Evolutionary conservation across 2,113 vertebrate genomes (phyloP).

Genomic region (Tragelaphus buxtoni): DNA sequence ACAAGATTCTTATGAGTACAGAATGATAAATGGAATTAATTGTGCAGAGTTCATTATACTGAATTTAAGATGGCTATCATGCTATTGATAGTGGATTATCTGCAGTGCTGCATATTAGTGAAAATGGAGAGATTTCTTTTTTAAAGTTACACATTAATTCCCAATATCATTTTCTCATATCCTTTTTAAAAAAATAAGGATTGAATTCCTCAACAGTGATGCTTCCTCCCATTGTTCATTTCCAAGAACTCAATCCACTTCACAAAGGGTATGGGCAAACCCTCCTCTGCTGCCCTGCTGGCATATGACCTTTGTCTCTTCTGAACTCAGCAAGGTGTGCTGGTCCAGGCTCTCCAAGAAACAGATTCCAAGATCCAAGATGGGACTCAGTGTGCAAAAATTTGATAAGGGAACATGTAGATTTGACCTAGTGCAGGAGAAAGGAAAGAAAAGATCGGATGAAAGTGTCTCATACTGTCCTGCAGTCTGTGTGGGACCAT

Average conservation of each 20-base stretch:
- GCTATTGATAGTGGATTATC: background rate
- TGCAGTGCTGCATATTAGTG: background rate
- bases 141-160: background rate
- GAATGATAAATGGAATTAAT: constrained; percentile 5
- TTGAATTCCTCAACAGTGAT: background rate
- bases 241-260: background rate
- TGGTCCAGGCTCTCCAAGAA: background rate
- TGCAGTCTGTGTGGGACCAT: background rate
- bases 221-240: background rate
- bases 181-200: background rate
- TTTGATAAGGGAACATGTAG: background rate
- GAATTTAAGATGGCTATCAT: background rate
- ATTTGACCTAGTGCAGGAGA: background rate
- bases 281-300: background rate
- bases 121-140: constrained; percentile 27
- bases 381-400: background rate
- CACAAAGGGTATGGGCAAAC: background rate
- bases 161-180: background rate
- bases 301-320: background rate
- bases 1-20: background rate
- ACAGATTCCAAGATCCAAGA: background rate
- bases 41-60: background rate
- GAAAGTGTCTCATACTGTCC: background rate
- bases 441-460: background rate
- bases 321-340: background rate